Evolutionary conservation across 2,113 vertebrate genomes (phyloP).

Genomic region (Illadopsis cleaveri): DNA sequence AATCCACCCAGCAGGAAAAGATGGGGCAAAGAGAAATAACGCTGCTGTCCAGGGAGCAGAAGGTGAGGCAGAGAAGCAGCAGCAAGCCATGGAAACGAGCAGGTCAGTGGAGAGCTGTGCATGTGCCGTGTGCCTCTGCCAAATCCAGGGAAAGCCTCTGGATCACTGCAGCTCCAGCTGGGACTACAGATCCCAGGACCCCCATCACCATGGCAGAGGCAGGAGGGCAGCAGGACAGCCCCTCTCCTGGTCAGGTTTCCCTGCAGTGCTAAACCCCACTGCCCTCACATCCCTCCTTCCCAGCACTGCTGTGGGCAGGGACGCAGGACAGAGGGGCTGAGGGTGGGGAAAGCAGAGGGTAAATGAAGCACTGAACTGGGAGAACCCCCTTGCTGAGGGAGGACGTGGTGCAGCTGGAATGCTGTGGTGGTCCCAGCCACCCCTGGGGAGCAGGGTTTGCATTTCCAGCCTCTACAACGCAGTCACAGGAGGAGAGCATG

Average conservation of each 20-base stretch:
- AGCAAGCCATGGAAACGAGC: not conserved
- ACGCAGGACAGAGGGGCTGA: not conserved
- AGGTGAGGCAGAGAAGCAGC: not conserved
- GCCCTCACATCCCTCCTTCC: not conserved
- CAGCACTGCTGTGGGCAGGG: accelerated
- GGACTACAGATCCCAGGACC: not conserved
- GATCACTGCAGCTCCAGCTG: not conserved
- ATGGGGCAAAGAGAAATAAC: not conserved
- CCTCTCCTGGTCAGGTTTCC: not conserved
- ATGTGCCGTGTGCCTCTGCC: accelerated
- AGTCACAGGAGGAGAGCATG: accelerated
- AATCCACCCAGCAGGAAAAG: not conserved
- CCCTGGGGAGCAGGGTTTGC: not conserved
- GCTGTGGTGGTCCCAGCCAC: not conserved
- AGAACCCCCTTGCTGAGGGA: accelerated
- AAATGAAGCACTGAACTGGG: accelerated
- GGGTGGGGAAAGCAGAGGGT: not conserved
- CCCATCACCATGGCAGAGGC: accelerated
- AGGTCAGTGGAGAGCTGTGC: not conserved
- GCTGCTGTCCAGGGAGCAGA: not conserved
- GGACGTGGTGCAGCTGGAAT: accelerated
- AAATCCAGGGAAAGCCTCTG: not conserved
- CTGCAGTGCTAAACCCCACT: not conserved
- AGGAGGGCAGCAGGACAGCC: not conserved
- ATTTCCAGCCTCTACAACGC: not conserved